Conservation (phyloP, 2,888 invertebrate species). For the Lymantria monacha region DNA sequence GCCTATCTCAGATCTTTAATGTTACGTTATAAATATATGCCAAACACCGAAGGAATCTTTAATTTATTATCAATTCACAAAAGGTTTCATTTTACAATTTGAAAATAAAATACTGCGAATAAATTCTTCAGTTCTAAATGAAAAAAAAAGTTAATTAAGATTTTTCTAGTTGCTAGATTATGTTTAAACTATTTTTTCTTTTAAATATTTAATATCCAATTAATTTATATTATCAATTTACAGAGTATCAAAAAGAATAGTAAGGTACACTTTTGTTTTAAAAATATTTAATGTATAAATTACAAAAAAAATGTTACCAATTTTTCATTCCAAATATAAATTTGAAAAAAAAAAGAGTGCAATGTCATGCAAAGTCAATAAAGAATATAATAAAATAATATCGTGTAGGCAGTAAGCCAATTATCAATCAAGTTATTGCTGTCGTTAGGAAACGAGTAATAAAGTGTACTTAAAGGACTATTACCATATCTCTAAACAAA, state of each 20-base stretch:
- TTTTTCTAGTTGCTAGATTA: background rate
- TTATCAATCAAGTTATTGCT: background rate
- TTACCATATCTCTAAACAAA: constrained; percentile 11
- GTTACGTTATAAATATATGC: background rate
- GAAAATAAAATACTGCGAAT: constrained; percentile 6
- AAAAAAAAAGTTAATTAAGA: background rate
- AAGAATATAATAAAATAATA: background rate
- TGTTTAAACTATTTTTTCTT: background rate
- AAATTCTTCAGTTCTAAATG: background rate
- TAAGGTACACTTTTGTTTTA: too few relatives aligned
- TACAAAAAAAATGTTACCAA: too few relatives aligned
- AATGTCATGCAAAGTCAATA: too few relatives aligned
- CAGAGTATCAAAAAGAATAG: background rate
- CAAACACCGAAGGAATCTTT: constrained; percentile 8
- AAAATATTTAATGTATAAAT: too few relatives aligned
- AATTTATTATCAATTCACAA: constrained; percentile 16
- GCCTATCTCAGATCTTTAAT: background rate
- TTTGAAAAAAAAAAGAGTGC: too few relatives aligned
- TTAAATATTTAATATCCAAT: too few relatives aligned
- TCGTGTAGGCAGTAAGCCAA: background rate
- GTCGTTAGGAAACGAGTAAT: background rate
- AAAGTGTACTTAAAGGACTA: constrained; percentile 1
- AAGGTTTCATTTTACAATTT: constrained; percentile 5
- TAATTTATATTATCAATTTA: background rate
- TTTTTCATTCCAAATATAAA: too few relatives aligned